Percentiles rank a stretch among this genome's conserved stretches.
These are phyloP conservation scores for Procavia capensis DNA, from an alignment of 2,113 vertebrate species.

Conservation along the genomic window DNA sequence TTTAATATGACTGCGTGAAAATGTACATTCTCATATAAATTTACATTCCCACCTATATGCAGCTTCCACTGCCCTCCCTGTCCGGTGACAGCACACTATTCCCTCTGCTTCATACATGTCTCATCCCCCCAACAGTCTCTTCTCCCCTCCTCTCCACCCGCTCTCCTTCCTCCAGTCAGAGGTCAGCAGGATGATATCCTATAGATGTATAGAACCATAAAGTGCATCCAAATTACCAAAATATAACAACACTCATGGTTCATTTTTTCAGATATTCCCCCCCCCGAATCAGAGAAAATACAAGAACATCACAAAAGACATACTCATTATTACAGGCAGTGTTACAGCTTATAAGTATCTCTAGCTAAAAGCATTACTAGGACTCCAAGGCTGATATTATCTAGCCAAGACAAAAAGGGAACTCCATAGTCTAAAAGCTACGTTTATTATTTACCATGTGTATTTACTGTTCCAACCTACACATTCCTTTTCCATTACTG, in stretches of 20 bases:
- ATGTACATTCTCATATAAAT: too few species aligned
- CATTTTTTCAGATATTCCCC: not conserved
- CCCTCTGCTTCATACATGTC: too few species aligned
- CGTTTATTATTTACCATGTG: constrained; percentile 59
- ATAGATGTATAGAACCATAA: too few species aligned
- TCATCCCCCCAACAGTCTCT: too few species aligned
- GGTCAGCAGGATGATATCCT: too few species aligned
- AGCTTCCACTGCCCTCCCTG: too few species aligned
- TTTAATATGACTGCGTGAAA: too few species aligned
- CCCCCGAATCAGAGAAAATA: constrained; percentile 34
- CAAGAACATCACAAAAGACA: not conserved
- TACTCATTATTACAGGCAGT: not conserved
- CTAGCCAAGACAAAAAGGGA: constrained; percentile 24
- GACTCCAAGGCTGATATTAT: not conserved
- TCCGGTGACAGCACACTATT: too few species aligned
- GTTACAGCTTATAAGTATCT: constrained; percentile 35
- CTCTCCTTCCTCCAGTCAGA: too few species aligned
- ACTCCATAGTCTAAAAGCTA: not conserved
- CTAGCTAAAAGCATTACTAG: not conserved
- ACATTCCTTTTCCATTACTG: not conserved
- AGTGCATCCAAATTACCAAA: not conserved
- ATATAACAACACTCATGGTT: not conserved
- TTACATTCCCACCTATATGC: too few species aligned
- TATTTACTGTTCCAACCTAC: not conserved
- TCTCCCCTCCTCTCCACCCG: too few species aligned